Evolutionary conservation across 1,140 invertebrate genomes (phyloP).

Genomic region (Vanessa tameamea): DNA sequence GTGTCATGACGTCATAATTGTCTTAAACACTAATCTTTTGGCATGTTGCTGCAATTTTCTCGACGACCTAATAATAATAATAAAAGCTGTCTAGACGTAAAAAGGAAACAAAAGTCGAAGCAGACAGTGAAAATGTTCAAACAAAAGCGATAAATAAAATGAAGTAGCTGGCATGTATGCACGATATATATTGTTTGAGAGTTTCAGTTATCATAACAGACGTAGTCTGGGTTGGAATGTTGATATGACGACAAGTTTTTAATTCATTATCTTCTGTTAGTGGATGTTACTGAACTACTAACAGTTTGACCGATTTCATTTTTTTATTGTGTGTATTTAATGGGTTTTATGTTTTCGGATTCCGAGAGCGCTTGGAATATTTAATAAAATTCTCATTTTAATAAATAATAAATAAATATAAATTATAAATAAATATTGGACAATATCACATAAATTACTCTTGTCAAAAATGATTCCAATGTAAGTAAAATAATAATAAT

Average conservation of each 20-base stretch:
- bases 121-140: slow-evolving; percentile 2
- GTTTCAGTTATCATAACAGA: neutral
- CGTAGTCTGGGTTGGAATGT: neutral
- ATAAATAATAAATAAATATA: too few species aligned
- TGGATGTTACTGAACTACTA: too few species aligned
- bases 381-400: too few species aligned
- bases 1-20: neutral
- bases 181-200: neutral
- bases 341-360: too few species aligned
- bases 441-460: too few species aligned
- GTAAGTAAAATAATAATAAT: too few species aligned
- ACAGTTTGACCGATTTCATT: too few species aligned
- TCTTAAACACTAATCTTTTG: neutral
- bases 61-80: slow-evolving; percentile 13
- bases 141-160: slow-evolving; percentile 11
- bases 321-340: too few species aligned
- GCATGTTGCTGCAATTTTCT: neutral
- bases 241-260: neutral
- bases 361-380: too few species aligned
- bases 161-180: slow-evolving; percentile 4
- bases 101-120: slow-evolving; percentile 9
- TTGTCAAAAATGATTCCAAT: too few species aligned
- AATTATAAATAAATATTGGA: too few species aligned
- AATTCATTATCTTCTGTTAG: too few species aligned
- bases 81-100: slow-evolving; percentile 27